phyloP scores from a whole-genome alignment of 2,113 vertebrate species.

The Hemibagrus wyckioides region DNA sequence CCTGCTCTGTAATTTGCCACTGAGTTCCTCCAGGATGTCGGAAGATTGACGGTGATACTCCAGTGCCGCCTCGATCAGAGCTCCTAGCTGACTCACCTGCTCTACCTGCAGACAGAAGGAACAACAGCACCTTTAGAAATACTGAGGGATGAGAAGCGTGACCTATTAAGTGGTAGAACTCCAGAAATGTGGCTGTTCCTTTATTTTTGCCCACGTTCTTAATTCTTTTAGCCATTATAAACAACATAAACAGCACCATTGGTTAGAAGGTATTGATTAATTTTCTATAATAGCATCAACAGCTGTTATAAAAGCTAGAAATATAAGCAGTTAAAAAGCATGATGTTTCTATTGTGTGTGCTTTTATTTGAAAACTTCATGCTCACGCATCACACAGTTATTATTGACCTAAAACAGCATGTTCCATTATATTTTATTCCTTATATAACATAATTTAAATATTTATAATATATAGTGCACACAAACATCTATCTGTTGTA shows the following conservation, averaged over 20 bases:
- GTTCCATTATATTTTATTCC: not conserved
- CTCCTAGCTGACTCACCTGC: conserved; percentile 87
- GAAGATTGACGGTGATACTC: conserved; percentile 86
- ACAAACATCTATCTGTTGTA: not conserved
- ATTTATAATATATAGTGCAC: not conserved
- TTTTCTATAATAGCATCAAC: not conserved
- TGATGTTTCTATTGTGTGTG: not conserved
- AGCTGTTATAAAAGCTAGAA: not conserved
- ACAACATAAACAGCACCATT: not conserved
- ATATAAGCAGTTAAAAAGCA: not conserved
- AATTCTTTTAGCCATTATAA: not conserved
- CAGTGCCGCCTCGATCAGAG: conserved; percentile 82
- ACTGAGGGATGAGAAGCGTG: not conserved
- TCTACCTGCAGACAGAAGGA: conserved; percentile 77
- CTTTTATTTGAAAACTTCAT: not conserved
- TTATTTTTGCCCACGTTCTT: not conserved
- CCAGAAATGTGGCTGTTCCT: not conserved
- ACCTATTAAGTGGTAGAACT: not conserved
- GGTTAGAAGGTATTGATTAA: not conserved
- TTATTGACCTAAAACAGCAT: not conserved
- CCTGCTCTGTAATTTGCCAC: conserved; percentile 81
- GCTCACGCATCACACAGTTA: not conserved
- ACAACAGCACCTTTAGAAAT: not conserved
- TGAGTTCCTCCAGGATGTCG: conserved; percentile 87
- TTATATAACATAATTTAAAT: not conserved